phyloP scores from a whole-genome alignment of 92 coral and sea anemone genomes.

The Siderastrea siderea region DNA sequence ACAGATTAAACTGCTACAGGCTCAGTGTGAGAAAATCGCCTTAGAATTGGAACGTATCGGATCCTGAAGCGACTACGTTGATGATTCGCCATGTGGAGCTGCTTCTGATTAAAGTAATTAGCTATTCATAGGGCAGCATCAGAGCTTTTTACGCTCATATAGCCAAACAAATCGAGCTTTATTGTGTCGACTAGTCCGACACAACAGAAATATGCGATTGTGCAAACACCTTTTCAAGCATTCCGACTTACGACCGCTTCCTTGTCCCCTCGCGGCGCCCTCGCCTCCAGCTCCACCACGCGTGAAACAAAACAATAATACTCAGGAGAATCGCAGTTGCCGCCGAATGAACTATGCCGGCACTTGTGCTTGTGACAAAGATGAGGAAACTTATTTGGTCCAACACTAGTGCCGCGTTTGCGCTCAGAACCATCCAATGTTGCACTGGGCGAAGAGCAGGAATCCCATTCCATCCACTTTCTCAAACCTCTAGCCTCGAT shows the following conservation, averaged over 20 bases:
- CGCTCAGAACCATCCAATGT: not conserved
- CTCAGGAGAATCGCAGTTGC: not conserved
- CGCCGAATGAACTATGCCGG: not conserved
- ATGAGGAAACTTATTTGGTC: not conserved
- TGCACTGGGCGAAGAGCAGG: not conserved
- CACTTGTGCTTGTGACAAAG: not conserved
- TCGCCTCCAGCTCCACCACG: not conserved
- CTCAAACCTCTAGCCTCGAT: not conserved
- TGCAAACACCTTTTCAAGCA: not conserved
- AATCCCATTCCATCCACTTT: constrained; percentile 1
- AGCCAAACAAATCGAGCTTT: not conserved
- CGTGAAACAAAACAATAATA: not conserved
- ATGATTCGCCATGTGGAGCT: not conserved
- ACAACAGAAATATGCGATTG: not conserved
- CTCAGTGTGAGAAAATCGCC: no score
- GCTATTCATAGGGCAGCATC: constrained; percentile 3
- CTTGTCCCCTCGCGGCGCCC: not conserved
- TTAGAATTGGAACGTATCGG: not conserved
- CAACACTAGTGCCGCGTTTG: constrained; percentile 2
- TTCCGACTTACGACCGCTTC: not conserved
- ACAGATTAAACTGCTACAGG: not conserved
- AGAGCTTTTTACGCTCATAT: not conserved
- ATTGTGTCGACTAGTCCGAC: not conserved
- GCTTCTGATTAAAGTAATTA: not conserved
- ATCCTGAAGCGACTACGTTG: not conserved